These are phyloP conservation scores for Callopanchax toddi DNA, from an alignment of 2,113 vertebrate species.

Conservation along the genomic window DNA sequence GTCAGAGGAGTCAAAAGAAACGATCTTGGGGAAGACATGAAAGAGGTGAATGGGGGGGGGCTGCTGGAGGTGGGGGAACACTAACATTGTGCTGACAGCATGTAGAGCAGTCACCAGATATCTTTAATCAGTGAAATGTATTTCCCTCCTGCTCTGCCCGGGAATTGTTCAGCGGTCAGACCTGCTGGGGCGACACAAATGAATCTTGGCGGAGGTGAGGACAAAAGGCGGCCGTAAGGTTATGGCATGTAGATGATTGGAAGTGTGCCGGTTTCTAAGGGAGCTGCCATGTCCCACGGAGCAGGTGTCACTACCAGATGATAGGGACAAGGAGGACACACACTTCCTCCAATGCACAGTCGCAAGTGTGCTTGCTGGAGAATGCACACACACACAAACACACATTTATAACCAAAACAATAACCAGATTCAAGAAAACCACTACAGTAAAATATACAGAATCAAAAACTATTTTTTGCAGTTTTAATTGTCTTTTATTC, in stretches of 20 bases:
- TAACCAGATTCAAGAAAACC: not conserved
- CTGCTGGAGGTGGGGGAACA: slow-evolving; percentile 37
- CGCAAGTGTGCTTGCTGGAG: too few species aligned
- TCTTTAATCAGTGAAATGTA: slow-evolving; percentile 83
- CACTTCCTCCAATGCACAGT: not conserved
- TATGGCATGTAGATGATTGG: slow-evolving; percentile 83
- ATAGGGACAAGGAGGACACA: slow-evolving; percentile 58
- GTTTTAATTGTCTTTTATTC: too few species aligned
- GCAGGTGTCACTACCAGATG: slow-evolving; percentile 78
- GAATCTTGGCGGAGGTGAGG: slow-evolving; percentile 78
- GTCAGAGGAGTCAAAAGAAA: slow-evolving; percentile 19
- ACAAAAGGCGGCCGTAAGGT: slow-evolving; percentile 83
- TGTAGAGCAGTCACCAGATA: slow-evolving; percentile 77
- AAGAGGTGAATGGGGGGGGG: slow-evolving; percentile 41
- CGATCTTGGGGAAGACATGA: slow-evolving; percentile 17
- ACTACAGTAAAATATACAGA: not conserved
- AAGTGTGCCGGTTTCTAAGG: slow-evolving; percentile 77
- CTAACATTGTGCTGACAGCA: slow-evolving; percentile 76
- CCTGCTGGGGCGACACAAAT: slow-evolving; percentile 80
- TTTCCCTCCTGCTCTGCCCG: slow-evolving; percentile 70
- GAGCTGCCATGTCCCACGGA: slow-evolving; percentile 80
- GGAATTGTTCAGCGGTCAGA: slow-evolving; percentile 79
- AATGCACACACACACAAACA: not conserved
- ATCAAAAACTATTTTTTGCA: not conserved
- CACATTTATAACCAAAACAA: slow-evolving; percentile 2